Evolutionary conservation across 2,113 vertebrate species (phyloP), one percentile per base, ranked within the genome.

Genomic region (Callaeas wilsoni): DNA sequence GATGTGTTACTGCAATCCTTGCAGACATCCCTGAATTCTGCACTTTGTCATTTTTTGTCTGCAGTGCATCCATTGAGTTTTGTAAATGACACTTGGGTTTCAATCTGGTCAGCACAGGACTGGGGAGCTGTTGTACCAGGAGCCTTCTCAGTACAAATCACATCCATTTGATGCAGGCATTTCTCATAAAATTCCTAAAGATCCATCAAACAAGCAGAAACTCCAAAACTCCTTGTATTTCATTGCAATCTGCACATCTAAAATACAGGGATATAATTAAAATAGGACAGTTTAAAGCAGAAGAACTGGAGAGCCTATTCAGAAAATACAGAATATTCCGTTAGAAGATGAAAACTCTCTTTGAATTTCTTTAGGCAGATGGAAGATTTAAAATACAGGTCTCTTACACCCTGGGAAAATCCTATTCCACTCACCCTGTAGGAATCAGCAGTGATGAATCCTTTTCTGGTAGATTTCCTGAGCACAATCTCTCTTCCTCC

Each of bases 91-190:
- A 26, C 26, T 70, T 50, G 37, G 33, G 18, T 62, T 94, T 90
- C 50, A 47, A 33, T 26, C 33, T 71, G 39, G 13, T 59, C 67
- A n/a, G n/a, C 12, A 13, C 6, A 46, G 18, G n/a, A 44, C 1
- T 44, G 16, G 7, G 46, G 22, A 42, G 12, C 30, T 84, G 8
- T 12, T 37, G 27, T n/a, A 50, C 19, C 55, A 15, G 55, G 39
- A 91, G 16, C 7, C 4, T 78, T 41, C 65, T 56, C 33, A 60
- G 53, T 5, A 44, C 16, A 84, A 68, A 60, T 76, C 16, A 75
- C 35, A 76, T n/a, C 26, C 4, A 2, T 19, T 35, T 26, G 25
- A 39, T n/a, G 30, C 25, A 32, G 7, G 4, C 0, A 0, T 59
- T 71, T 77, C 47, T 67, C 21, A 44, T 33, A 33, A 70, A 8